These are phyloP conservation scores for Neodon shergylaensis DNA, from an alignment of 2,113 vertebrate genomes.

Conservation along the genomic window DNA sequence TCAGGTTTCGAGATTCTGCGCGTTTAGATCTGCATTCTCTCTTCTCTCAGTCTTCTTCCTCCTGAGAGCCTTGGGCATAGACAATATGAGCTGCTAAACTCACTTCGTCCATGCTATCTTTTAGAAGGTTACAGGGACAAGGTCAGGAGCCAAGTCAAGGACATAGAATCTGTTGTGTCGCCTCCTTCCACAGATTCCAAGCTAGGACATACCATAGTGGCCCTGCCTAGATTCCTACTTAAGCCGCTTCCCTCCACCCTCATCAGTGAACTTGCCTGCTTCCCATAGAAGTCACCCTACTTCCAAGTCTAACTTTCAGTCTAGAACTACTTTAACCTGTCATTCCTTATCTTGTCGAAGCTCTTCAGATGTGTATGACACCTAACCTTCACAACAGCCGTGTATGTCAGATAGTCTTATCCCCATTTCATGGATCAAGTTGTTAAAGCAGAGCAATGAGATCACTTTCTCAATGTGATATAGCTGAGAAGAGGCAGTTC, in stretches of 20 bases:
- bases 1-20: neutral
- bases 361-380: neutral
- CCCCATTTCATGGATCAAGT: neutral
- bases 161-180: constrained; percentile 2
- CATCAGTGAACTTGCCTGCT: neutral
- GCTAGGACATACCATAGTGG: neutral
- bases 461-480: constrained; percentile 13
- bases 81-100: neutral
- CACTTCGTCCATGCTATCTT: neutral
- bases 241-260: neutral
- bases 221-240: neutral
- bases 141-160: neutral
- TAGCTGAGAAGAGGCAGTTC: neutral
- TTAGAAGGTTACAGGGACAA: neutral
- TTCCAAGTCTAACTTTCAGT: neutral
- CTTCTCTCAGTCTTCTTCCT: neutral
- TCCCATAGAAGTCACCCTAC: neutral
- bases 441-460: neutral
- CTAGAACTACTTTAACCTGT: neutral
- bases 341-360: neutral
- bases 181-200: neutral
- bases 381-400: neutral
- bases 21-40: neutral
- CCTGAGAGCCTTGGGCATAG: neutral
- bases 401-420: neutral